Conservation (phyloP, 2,113 vertebrate genomes). For the Hypanus sabinus region DNA sequence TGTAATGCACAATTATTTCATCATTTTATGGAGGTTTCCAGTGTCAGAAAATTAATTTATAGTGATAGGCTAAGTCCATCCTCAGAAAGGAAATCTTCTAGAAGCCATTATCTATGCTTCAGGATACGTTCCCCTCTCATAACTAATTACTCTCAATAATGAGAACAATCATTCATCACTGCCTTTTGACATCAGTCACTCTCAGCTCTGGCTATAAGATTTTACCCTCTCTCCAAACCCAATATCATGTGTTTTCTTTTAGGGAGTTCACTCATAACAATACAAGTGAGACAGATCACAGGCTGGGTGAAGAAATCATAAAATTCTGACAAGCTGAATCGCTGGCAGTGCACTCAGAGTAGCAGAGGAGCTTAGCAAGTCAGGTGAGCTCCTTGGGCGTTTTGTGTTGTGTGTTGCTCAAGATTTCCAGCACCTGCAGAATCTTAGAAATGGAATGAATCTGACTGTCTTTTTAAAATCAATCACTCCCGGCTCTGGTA, state of each 20-base stretch:
- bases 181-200: neutral
- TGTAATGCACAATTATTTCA: slow-evolving; percentile 9
- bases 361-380: too few relatives aligned
- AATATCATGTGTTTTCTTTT: neutral
- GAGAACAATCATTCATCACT: neutral
- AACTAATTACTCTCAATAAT: neutral
- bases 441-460: too few relatives aligned
- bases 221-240: neutral
- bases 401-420: too few relatives aligned
- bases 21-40: neutral
- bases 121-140: neutral
- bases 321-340: too few relatives aligned
- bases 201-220: neutral
- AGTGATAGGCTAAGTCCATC: neutral
- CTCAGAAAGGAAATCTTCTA: neutral
- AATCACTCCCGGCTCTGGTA: too few relatives aligned
- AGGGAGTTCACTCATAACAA: neutral
- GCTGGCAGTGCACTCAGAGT: too few relatives aligned
- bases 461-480: too few relatives aligned
- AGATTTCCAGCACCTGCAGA: too few relatives aligned
- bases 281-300: neutral
- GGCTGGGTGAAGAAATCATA: neutral
- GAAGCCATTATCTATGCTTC: neutral
- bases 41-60: neutral
- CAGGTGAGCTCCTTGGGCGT: too few relatives aligned